Evolutionary conservation across 2,888 invertebrate species (phyloP), one percentile per base, ranked within the genome.

Genomic region (Halictus quadricinctus): DNA sequence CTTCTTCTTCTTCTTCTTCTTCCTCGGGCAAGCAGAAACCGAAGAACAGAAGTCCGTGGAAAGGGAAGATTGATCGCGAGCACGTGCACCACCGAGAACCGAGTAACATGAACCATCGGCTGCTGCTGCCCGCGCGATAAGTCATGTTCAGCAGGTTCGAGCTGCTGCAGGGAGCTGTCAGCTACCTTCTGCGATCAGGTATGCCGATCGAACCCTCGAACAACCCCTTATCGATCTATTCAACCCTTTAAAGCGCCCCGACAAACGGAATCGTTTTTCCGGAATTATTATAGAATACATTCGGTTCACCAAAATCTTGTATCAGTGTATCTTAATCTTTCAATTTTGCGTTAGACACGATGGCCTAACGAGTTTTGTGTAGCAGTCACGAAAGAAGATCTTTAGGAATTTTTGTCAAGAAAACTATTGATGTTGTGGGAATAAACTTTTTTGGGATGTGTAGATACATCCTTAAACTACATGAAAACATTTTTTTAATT

Each of bases 131-230:
- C 48, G 81, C 48, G 36, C 83, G 86, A 89, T 90, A 90, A 87
- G 88, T 89, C 87, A 94, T 94, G 94, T 92, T 92, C 91, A 92
- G 93, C 83, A 93, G 93, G 88, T 93, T 94, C 91, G 91, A 94
- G 84, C 91, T 94, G 73, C 93, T 93, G 25, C 92, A 92, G 85
- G 92, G 91, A 79, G 91, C 93, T 85, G 93, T 93, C 91, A 92
- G 92, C 88, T 94, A 93, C 90, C 91, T 93, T 77, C 92, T 93
- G 73, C 92, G 92, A 87, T 93, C 94, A 94, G 94, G 94, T 94
- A 93, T 87, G 92, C 87, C 29, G 36, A 60, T 60, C 66, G 36
- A 66, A 7, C 29, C 29, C 29, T 29, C 29, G 29, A 29, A 29
- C 29, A 29, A 29, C n/a, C 7, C 46, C 43, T 25, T 25, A 25